Conservation (phyloP, 2,888 invertebrate species). For the Reticulitermes lucifugus region DNA sequence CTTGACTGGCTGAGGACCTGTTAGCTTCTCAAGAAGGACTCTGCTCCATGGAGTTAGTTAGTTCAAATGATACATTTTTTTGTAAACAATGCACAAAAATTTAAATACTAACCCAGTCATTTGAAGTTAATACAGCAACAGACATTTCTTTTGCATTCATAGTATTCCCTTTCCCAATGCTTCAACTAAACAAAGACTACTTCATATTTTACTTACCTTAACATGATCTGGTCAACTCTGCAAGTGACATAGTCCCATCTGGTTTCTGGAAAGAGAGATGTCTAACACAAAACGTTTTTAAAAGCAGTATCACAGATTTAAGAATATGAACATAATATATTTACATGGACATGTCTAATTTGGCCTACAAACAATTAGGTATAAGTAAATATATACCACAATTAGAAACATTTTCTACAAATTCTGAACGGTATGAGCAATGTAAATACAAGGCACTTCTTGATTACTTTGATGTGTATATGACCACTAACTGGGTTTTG, state of each 20-base stretch:
- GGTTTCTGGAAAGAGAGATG: background rate
- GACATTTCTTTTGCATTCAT: background rate
- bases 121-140: background rate
- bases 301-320: background rate
- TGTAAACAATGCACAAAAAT: background rate
- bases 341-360: background rate
- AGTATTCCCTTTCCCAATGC: background rate
- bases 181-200: background rate
- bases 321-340: background rate
- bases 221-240: background rate
- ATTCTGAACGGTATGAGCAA: background rate
- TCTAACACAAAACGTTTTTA: background rate
- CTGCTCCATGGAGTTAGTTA: too few relatives aligned
- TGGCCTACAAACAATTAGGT: background rate
- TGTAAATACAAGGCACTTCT: background rate
- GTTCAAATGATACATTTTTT: too few relatives aligned
- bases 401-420: background rate
- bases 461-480: too few relatives aligned
- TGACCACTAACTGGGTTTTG: too few relatives aligned
- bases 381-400: background rate
- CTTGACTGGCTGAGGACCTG: too few relatives aligned
- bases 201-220: background rate
- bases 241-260: background rate
- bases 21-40: too few relatives aligned
- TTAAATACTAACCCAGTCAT: background rate